Evolutionary conservation across 1,140 invertebrate species (phyloP), one percentile per base, ranked within the genome.

Genomic region (Calliphora vicina): DNA sequence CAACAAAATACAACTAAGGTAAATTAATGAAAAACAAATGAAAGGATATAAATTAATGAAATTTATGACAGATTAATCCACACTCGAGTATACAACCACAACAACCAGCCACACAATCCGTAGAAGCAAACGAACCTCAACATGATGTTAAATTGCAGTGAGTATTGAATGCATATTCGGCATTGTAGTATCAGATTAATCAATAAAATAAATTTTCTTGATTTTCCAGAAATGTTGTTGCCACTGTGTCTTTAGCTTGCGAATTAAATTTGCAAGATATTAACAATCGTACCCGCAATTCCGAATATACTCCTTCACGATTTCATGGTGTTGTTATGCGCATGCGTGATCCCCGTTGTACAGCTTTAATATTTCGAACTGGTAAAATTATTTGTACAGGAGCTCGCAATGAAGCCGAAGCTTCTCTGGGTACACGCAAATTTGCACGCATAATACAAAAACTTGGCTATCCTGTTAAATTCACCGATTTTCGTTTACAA

Each of bases 361-460:
- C 99, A 9, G 99, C 99, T 15, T 91, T 99, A 1, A 99, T 99
- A 76, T 99, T 99, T 90, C 96, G 96, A 84, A 99, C 98, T 10
- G 99, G 99, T 1, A 99, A 99, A 93, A 96, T 99, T 91, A 98
- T 99, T 0, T 99, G 98, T 87, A 99, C 99, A 1, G 99, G 99
- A 20, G 97, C 98, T 0, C 98, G 97, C 92, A 98, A 97, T 92
- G 99, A 99, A 92, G 95, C 97, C 83, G 95, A 97, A 90, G 97
- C 97, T 0, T 94, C 97, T 88, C 92, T 99, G 84, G 99, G 98
- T 15, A 96, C 97, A 1, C 94, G 98, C 86, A 99, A 99, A 91
- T 99, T 99, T 93, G 97, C 98, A 15, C 93, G 98, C 89, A 99
- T 99, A 88, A 96, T 99, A 82, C 98, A 99, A 90, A 99, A 99